A percentile compares a stretch with the other conserved stretches of the same genome.
Conservation (phyloP, 2,888 invertebrate species). For the Catocala sponsa region DNA sequence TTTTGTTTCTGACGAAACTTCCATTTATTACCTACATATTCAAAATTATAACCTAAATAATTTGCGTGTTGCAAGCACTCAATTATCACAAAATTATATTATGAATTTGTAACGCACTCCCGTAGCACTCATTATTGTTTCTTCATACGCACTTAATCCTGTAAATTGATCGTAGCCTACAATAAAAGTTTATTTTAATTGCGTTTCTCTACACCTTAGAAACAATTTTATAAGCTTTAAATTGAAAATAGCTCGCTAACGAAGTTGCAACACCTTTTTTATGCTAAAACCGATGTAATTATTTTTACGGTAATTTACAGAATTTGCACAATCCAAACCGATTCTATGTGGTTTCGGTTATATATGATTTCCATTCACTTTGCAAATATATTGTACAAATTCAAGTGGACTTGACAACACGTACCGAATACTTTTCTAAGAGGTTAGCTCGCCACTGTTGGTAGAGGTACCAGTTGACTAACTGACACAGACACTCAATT, state of each 20-base stretch:
- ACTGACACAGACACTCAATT: no score
- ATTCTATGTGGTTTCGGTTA: neutral
- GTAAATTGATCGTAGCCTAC: slow-evolving; percentile 33
- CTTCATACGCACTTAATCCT: slow-evolving; percentile 31
- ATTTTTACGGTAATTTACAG: slow-evolving; percentile 24
- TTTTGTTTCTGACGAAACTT: neutral
- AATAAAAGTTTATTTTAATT: slow-evolving; percentile 46
- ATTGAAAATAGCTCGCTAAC: slow-evolving; percentile 25
- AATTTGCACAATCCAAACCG: slow-evolving; percentile 7
- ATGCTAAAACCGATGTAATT: slow-evolving; percentile 12
- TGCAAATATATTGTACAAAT: neutral
- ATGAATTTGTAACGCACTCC: slow-evolving; percentile 33
- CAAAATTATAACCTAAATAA: neutral
- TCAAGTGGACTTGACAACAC: no score
- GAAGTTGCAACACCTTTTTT: slow-evolving; percentile 24
- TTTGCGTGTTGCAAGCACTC: slow-evolving; percentile 8
- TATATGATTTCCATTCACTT: neutral
- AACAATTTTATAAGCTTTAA: slow-evolving; percentile 20
- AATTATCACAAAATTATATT: slow-evolving; percentile 15
- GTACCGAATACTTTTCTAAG: no score
- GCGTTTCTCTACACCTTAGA: slow-evolving; percentile 27
- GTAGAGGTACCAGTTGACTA: no score
- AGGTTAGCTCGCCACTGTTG: no score
- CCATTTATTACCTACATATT: no score
- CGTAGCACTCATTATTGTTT: slow-evolving; percentile 29